Percentiles rank a stretch among this genome's conserved stretches.
These are phyloP conservation scores for Diarsia brunnea DNA, from an alignment of 2,888 invertebrate species.

Conservation along the genomic window DNA sequence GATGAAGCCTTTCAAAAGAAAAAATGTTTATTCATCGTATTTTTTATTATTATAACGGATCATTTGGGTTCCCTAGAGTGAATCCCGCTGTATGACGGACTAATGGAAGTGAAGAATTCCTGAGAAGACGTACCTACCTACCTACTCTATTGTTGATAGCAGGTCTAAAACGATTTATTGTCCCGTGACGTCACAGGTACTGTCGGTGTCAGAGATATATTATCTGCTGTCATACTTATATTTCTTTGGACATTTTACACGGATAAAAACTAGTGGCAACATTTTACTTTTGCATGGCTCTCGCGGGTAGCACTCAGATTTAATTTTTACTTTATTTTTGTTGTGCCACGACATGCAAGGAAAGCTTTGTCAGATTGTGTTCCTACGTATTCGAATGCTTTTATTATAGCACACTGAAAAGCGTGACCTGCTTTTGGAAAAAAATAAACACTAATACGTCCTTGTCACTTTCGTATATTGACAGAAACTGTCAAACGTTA, in stretches of 20 bases:
- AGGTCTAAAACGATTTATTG: constrained; percentile 63
- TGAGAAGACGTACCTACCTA: constrained; percentile 26
- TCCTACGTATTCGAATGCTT: neutral
- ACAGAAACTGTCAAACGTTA: constrained; percentile 30
- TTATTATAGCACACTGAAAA: neutral
- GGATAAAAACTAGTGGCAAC: constrained; percentile 26
- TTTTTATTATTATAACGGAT: constrained; percentile 50
- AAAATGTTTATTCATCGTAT: constrained; percentile 58
- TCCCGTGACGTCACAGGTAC: constrained; percentile 63
- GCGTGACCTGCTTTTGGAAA: neutral
- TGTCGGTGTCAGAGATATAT: constrained; percentile 63
- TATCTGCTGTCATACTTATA: constrained; percentile 37
- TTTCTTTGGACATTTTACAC: constrained; percentile 27
- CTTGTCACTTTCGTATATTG: constrained; percentile 12
- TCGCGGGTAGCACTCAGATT: neutral
- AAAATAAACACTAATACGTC: constrained; percentile 15
- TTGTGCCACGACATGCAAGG: neutral
- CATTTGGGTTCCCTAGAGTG: constrained; percentile 26
- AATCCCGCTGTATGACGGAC: constrained; percentile 31
- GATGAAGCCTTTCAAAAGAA: constrained; percentile 42
- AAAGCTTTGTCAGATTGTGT: neutral
- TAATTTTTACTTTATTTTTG: constrained; percentile 21
- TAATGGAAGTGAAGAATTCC: constrained; percentile 56
- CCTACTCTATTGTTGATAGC: constrained; percentile 42
- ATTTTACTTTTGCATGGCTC: constrained; percentile 28